Conservation (phyloP, 2,888 invertebrate genomes). For the Ochropleura plecta region DNA sequence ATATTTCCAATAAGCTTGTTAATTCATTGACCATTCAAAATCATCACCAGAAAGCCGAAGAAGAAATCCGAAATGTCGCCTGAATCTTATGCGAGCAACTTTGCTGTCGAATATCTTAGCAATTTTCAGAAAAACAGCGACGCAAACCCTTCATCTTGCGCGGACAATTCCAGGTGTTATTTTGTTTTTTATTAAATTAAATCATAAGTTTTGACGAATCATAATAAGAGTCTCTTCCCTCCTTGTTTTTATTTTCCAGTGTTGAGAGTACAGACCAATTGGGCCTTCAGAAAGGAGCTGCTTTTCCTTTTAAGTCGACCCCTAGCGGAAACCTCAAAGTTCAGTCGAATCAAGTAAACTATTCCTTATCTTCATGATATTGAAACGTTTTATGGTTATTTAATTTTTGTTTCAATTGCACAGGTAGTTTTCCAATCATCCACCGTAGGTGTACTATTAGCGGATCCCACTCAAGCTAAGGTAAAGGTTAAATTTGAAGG, state of each 20-base stretch:
- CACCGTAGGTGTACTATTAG: constrained; percentile 92
- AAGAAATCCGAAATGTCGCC: constrained; percentile 79
- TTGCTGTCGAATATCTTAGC: constrained; percentile 74
- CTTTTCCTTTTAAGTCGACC: constrained; percentile 92
- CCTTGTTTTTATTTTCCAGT: constrained; percentile 69
- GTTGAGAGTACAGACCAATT: constrained; percentile 76
- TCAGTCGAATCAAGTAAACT: constrained; percentile 92
- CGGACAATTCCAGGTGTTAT: constrained; percentile 82
- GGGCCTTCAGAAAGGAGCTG: constrained; percentile 75
- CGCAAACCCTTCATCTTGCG: constrained; percentile 75
- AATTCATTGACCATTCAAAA: constrained; percentile 17
- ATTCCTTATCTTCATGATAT: not conserved
- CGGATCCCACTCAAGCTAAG: constrained; percentile 92
- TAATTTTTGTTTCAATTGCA: constrained; percentile 49
- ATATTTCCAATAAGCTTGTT: not conserved
- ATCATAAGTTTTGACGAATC: too few species aligned
- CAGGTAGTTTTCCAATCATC: constrained; percentile 93
- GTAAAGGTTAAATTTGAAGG: constrained; percentile 91
- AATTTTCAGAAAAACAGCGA: constrained; percentile 71
- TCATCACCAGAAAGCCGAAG: constrained; percentile 74
- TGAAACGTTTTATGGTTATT: not conserved
- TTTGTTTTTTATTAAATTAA: too few species aligned
- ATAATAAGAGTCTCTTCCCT: not conserved
- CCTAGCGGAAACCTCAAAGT: constrained; percentile 93
- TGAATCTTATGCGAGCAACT: constrained; percentile 78